Conservation (phyloP, 2,888 invertebrate species). For the Lymantria monacha region DNA sequence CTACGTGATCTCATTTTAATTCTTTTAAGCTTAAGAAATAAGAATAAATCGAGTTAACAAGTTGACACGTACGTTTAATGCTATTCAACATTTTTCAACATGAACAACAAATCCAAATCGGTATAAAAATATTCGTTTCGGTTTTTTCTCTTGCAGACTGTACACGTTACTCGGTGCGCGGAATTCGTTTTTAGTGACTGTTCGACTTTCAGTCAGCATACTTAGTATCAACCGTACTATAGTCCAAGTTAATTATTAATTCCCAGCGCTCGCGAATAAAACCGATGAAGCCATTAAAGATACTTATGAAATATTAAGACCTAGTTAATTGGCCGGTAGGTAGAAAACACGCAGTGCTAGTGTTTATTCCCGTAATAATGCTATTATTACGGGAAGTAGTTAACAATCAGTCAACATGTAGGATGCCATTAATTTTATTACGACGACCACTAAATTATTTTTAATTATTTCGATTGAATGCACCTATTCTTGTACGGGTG, state of each 20-base stretch:
- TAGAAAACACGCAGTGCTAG: conserved; percentile 22
- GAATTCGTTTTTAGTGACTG: conserved; percentile 65
- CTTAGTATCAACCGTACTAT: conserved; percentile 52
- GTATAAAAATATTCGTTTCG: conserved; percentile 43
- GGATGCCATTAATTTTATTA: conserved; percentile 29
- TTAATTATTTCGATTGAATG: conserved; percentile 28
- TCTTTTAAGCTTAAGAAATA: conserved; percentile 30
- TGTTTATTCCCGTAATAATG: conserved; percentile 11
- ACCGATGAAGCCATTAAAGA: conserved; percentile 67
- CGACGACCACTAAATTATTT: conserved; percentile 24
- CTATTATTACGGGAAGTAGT: conserved; percentile 19
- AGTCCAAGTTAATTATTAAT: conserved; percentile 65
- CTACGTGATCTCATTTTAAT: too few species aligned
- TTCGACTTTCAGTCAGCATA: conserved; percentile 55
- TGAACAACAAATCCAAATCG: conserved; percentile 45
- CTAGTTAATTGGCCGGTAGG: conserved; percentile 11
- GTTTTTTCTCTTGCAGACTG: conserved; percentile 54
- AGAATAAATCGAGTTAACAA: conserved; percentile 54
- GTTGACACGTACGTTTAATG: conserved; percentile 52
- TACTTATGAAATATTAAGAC: conserved; percentile 51
- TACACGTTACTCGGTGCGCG: conserved; percentile 43
- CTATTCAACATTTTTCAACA: conserved; percentile 53
- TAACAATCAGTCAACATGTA: conserved; percentile 28
- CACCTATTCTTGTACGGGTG: conserved; percentile 21
- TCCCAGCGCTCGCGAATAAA: conserved; percentile 43